Conservation (phyloP, 1,140 invertebrate genomes). For the Psix sp. region DNA sequence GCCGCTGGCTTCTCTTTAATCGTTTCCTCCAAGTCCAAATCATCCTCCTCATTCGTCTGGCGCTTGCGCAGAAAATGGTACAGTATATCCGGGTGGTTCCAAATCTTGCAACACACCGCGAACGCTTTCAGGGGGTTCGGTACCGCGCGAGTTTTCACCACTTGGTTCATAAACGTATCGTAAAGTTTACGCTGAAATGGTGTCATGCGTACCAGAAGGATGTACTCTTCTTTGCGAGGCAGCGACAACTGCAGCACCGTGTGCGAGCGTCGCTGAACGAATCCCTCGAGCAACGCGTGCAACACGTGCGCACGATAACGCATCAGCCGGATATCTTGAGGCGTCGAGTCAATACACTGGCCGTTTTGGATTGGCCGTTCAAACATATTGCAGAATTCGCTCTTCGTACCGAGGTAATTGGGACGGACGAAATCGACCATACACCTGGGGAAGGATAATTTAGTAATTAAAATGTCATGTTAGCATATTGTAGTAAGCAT, state of each 20-base stretch:
- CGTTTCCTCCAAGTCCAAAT: conserved; percentile 90
- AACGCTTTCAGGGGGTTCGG: conserved; percentile 98
- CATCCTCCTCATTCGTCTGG: conserved; percentile 87
- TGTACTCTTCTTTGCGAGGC: conserved; percentile 94
- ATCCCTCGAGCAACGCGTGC: conserved; percentile 92
- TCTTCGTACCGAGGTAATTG: conserved; percentile 93
- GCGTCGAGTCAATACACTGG: conserved; percentile 94
- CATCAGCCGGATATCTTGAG: conserved; percentile 93
- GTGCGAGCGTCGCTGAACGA: conserved; percentile 94
- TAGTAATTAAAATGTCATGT: too few species aligned
- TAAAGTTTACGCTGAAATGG: conserved; percentile 91
- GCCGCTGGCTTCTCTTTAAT: conserved; percentile 71
- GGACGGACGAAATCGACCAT: conserved; percentile 98
- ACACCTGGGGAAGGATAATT: too few species aligned
- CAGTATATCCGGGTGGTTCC: conserved; percentile 99
- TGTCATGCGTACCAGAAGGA: conserved; percentile 92
- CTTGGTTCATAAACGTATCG: conserved; percentile 93
- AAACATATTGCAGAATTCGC: conserved; percentile 97
- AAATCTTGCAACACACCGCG: conserved; percentile 99
- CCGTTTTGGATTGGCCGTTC: conserved; percentile 96
- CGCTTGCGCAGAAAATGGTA: conserved; percentile 93
- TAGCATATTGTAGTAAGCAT: too few species aligned
- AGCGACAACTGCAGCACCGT: conserved; percentile 90
- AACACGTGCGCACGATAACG: conserved; percentile 92
- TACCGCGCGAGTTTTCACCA: conserved; percentile 89